Evolutionary conservation across 2,888 invertebrate genomes (phyloP), one percentile per base, ranked within the genome.

Genomic region (Morpho helenor): DNA sequence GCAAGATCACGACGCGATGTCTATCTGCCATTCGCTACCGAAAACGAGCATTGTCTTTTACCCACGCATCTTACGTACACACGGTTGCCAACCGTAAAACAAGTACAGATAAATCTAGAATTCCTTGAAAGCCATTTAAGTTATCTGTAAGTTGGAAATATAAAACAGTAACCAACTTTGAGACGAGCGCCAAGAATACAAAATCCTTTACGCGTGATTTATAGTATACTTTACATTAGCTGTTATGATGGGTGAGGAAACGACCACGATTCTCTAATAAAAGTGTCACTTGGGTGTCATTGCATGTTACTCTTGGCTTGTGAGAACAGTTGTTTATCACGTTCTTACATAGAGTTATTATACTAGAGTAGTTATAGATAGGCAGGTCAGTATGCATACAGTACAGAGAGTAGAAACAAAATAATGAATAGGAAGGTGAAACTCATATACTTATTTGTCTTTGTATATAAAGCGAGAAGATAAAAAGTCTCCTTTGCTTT

Each of bases 231-330:
- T 50, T 46, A 45, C 53, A 43, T 52, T 49, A 41, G 46, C 23
- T 42, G 41, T 22, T 58, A 48, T 60, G 58, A 68, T 68, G 66
- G 68, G 67, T 62, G 62, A 60, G 41, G 56, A 54, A 43, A 56
- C 48, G 60, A 87, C 74, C 86, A 87, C 87, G 88, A 87, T 76
- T 85, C 79, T 75, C 75, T 69, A 80, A 87, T 85, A 85, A 87
- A 86, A 79, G 77, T 77, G 79, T 80, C 76, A 73, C 72, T 67
- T 68, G 70, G 70, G 70, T 69, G 71, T 71, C 69, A 69, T 65
- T 71, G 74, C 68, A 66, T 67, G 68, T 70, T 65, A 66, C 67
- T 68, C 44, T 49, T 9, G 16, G 3, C 8, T 54, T 54, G 48
- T 48, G 48, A 48, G 54, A 54, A 48, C 52, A 45, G 42, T 48